Evolutionary conservation across 2,113 vertebrate species (phyloP), one percentile per base, ranked within the genome.

Genomic region (Onychostruthus taczanowskii): DNA sequence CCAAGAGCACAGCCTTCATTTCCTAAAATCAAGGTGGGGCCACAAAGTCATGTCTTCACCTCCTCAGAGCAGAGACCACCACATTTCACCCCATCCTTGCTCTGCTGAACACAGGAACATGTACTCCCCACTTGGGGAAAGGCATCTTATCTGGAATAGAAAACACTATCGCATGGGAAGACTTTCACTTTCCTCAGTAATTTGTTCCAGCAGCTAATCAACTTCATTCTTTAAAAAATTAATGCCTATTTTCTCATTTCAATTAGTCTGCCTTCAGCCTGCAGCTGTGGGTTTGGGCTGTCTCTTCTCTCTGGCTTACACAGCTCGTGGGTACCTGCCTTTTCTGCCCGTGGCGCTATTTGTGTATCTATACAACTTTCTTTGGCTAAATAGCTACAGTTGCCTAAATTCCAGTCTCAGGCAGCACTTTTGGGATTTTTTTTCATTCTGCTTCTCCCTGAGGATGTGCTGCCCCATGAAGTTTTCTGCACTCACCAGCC

Each of bases 201-300:
- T 92, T 87, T 89, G 68, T 81, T 91, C 89, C 80, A 96, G 94
- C 83, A 94, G 86, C 75, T 93, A 92, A 94, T 96, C 94, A 96
- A 49, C 94, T 62, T 77, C 87, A 92, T 96, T 94, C 87, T 89
- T 80, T 73, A 31, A 86, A 84, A 90, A 92, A 91, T 89, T 88
- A 92, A 86, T 0, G 22, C 49, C 49, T 84, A 33, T 86, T 95
- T 96, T 92, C 72, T 94, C 93, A 58, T 80, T 74, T 92, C 84
- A 74, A 41, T 94, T 53, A 47, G 76, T 61, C 55, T 89, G 64
- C 55, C 76, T 96, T 64, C 84, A 87, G 84, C 68, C 73, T 77
- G 84, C 89, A 92, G 94, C 96, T 95, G 93, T 58, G 80, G 55
- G 33, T 44, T 89, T 86, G 84, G 67, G 83, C 41, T n/a, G 23